phyloP scores from a whole-genome alignment of 2,888 invertebrate genomes.

The Mimumesa dahlbomi region DNA sequence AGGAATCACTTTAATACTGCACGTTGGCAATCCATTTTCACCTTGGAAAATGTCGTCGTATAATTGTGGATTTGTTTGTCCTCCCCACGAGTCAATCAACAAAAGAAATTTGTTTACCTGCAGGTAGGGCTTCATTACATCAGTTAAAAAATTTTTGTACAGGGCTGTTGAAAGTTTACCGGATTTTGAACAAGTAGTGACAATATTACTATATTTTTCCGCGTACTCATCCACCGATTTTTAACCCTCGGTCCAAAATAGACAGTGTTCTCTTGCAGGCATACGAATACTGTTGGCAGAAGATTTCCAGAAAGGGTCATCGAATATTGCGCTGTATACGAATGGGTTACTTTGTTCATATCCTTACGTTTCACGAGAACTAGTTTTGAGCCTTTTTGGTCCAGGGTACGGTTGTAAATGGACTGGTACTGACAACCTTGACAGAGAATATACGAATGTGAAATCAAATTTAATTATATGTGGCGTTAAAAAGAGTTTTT shows the following conservation, averaged over 20 bases:
- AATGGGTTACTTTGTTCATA: background rate
- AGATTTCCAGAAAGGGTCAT: background rate
- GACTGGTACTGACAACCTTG: no score
- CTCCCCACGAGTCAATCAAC: background rate
- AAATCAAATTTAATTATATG: no score
- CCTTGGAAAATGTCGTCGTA: background rate
- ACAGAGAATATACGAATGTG: no score
- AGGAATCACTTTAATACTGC: constrained; percentile 4
- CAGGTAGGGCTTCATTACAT: background rate
- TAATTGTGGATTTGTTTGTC: background rate
- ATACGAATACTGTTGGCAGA: constrained; percentile 13
- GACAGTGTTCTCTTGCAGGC: background rate
- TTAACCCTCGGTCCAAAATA: background rate
- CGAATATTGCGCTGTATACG: background rate
- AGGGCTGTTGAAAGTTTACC: background rate
- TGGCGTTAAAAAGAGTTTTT: no score
- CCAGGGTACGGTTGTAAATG: no score
- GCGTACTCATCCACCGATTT: background rate
- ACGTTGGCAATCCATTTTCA: background rate
- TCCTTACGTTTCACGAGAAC: no score
- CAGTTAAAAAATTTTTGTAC: background rate
- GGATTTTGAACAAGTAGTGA: no score
- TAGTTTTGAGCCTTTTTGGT: no score
- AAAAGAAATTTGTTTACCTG: background rate
- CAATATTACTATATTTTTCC: no score